Percentiles rank a stretch among this genome's conserved stretches.
These are phyloP conservation scores for Dromas ardeola DNA, from an alignment of 2,113 vertebrate species.

Conservation along the genomic window DNA sequence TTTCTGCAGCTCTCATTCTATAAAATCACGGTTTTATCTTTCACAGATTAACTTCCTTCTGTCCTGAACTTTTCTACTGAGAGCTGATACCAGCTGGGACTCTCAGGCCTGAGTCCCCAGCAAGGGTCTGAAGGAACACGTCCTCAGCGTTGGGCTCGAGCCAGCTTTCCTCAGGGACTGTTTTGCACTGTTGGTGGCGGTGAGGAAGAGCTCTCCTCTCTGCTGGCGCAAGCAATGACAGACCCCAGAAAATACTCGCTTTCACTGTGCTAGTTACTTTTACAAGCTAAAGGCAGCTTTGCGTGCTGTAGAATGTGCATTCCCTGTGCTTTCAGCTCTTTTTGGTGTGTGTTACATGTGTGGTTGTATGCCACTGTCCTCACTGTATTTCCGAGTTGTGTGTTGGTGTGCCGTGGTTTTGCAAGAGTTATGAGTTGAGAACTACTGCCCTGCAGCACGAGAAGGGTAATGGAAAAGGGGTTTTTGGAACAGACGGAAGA, in stretches of 20 bases:
- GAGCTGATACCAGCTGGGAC: not conserved
- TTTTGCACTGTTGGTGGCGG: not conserved
- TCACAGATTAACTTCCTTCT: not conserved
- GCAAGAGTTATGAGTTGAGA: not conserved
- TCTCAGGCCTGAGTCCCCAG: not conserved
- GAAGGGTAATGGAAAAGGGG: not conserved
- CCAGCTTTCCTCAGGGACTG: not conserved
- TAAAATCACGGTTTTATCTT: not conserved
- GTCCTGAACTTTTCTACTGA: not conserved
- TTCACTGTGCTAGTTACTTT: not conserved
- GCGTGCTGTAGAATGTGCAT: not conserved
- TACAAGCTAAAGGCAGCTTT: not conserved
- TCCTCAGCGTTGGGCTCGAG: not conserved
- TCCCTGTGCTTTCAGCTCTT: not conserved
- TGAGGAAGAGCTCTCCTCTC: not conserved
- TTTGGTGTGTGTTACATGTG: not conserved
- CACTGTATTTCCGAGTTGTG: not conserved
- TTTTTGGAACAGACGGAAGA: conserved; percentile 11
- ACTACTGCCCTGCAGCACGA: not conserved
- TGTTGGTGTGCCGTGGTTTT: not conserved
- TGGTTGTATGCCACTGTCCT: not conserved
- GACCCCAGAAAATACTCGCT: not conserved
- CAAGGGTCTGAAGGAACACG: not conserved
- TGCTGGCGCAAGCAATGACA: not conserved
- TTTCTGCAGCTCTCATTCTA: not conserved